Evolutionary conservation across 2,113 vertebrate species (phyloP), one percentile per base, ranked within the genome.

Genomic region (Guaruba guarouba): DNA sequence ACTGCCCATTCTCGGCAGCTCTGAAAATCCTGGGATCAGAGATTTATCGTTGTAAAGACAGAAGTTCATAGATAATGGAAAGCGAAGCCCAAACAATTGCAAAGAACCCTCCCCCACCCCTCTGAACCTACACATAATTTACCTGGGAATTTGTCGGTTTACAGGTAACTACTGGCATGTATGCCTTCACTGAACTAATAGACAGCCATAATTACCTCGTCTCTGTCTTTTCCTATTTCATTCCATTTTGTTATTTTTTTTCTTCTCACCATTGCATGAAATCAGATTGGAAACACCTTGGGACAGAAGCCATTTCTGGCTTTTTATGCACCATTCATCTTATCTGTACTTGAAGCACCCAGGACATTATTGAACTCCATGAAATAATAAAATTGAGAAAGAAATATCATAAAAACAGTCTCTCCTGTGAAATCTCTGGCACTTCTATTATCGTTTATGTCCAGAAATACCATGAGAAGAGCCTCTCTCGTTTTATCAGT

Each of bases 321-420:
- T 51, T 63, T 88, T 93, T 79, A 77, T 59, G 22, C 31, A 62
- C 29, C 82, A 10, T 82, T 93, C 59, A 67, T 88, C 44, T 81
- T 41, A 77, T 64, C 35, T 51, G 23, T 59, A 78, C 31, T 69
- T 81, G 77, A 75, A 92, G 33, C 9, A 88, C 27, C 5, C 25
- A 59, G 33, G 16, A 86, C 1, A 12, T 74, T 81, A 57, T 2
- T 90, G 41, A 80, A 74, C 16, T 74, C 22, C 18, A 54, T 74
- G 86, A 88, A 85, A 92, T 62, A 86, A 86, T 71, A 79, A 86
- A 83, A 35, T 33, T 41, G 44, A 82, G 49, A 62, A 69, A 25
- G 10, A 94, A 83, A 70, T 70, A 70, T 22, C 27, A 67, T 90
- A 86, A 88, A 93, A 94, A 16, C 18, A 67, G 13, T n/a, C 25